A percentile compares a stretch with the other conserved stretches of the same genome.
phyloP scores from a whole-genome alignment of 2,797 vertebrate species.

The Myioborus miniatus region DNA sequence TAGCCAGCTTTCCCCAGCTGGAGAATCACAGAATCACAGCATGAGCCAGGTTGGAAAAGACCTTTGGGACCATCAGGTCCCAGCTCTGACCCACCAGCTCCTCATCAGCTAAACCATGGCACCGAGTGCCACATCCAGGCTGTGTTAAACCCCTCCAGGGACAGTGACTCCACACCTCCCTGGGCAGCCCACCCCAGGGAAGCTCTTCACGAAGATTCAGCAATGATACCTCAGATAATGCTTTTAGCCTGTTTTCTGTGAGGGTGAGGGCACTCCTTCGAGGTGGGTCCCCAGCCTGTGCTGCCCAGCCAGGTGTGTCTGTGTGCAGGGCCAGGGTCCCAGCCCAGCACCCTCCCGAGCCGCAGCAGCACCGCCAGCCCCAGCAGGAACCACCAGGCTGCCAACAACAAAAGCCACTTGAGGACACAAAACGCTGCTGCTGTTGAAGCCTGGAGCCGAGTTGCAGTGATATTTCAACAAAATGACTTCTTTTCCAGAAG shows the following conservation, averaged over 20 bases:
- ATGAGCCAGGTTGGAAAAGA: neutral
- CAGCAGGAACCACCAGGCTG: neutral
- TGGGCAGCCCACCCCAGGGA: neutral
- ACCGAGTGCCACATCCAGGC: neutral
- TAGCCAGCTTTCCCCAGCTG: neutral
- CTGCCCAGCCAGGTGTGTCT: neutral
- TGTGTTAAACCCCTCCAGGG: too few species aligned
- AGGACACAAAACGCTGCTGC: neutral
- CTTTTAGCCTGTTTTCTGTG: neutral
- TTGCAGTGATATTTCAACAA: neutral
- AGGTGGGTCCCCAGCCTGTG: neutral
- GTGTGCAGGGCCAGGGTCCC: neutral
- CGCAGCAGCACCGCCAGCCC: neutral
- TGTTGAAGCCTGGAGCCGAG: neutral
- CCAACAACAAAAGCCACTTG: neutral
- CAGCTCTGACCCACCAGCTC: too few species aligned
- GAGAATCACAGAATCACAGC: neutral
- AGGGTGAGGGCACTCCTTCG: neutral
- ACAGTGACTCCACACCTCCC: neutral
- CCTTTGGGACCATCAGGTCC: neutral
- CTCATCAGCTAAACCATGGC: neutral
- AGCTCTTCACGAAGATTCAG: neutral
- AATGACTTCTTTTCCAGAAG: conserved; percentile 17
- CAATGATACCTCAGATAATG: neutral
- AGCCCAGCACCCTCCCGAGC: neutral